Base-by-base conservation (phyloP, 2,797 vertebrate species). In the Phoxinus dragarum region DNA sequence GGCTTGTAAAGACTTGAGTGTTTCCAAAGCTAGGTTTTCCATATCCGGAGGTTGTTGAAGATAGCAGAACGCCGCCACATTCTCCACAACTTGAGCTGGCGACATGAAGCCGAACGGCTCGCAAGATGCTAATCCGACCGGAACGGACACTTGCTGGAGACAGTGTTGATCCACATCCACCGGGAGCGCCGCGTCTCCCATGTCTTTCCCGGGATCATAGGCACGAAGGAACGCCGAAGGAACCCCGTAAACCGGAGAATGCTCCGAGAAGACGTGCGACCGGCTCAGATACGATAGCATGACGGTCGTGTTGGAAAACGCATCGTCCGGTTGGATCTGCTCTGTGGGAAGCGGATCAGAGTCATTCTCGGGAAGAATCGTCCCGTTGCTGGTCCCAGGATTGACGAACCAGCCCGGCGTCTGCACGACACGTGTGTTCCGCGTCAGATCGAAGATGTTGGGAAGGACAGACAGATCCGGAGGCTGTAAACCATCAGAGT, bases 211-310 rank as follows among this genome's bases (percentile, higher is more conserved):
- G 0, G 88, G 67, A 84, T 94, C 93, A 79, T 90, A 89, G n/a
- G 90, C 40, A 67, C 94, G 87, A 80, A 90, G 93, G 27, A 92
- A 88, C 47, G 95, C 92, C 12, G 95, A 89, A 0, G 93, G 93
- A 44, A 94, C 91, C 5, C 88, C 90, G 47, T 90, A 94, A 34
- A 93, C 84, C 72, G 93, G 89, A 2, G 92, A 90, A 84, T 89
- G 92, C 27, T 83, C 91, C 31, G 94, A 87, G 87, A 94, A 95
- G 82, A 96, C 91, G 44, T 88, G 94, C 91, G 96, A 95, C 90
- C 94, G 90, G 94, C 94, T 96, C 90, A 96, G 93, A 74, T 96
- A 96, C 23, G 95, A 96, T 23, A 96, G 93, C 16, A 95, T 96
- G 89, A 96, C 95, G n/a, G 95, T 95, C 67, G 95, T 95, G 93